Evolutionary conservation across 2,797 vertebrate species (phyloP).

Genomic region (Miichthys miiuy): DNA sequence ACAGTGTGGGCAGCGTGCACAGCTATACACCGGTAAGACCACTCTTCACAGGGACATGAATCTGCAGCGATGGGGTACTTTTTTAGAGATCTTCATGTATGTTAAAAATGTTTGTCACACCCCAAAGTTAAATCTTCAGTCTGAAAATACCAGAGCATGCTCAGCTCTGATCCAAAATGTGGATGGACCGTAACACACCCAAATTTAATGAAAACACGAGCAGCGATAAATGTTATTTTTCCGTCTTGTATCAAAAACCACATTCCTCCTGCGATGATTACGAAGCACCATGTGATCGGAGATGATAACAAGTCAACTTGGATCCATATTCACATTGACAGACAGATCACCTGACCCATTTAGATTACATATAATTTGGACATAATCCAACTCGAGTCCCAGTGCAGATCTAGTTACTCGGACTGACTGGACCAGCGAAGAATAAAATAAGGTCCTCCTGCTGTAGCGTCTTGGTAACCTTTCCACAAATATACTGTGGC

Average conservation of each 20-base stretch:
- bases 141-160: slow-evolving; percentile 5
- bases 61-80: background rate
- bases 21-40: slow-evolving; percentile 90
- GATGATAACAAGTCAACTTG: background rate
- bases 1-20: slow-evolving; percentile 94
- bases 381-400: background rate
- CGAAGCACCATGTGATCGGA: background rate
- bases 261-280: background rate
- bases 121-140: background rate
- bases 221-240: slow-evolving; percentile 9
- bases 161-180: background rate
- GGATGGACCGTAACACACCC: background rate
- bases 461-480: slow-evolving; percentile 3
- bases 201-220: slow-evolving; percentile 1
- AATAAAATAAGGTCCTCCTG: slow-evolving; percentile 12
- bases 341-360: background rate
- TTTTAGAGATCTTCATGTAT: background rate
- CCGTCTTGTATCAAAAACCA: slow-evolving; percentile 1
- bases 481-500: background rate
- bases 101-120: background rate
- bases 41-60: background rate
- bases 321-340: background rate
- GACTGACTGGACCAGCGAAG: background rate
- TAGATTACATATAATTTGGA: background rate
- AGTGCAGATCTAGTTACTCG: background rate